Evolutionary conservation across 2,888 invertebrate genomes (phyloP).

Genomic region (Spatulosminthurus flaviceps): DNA sequence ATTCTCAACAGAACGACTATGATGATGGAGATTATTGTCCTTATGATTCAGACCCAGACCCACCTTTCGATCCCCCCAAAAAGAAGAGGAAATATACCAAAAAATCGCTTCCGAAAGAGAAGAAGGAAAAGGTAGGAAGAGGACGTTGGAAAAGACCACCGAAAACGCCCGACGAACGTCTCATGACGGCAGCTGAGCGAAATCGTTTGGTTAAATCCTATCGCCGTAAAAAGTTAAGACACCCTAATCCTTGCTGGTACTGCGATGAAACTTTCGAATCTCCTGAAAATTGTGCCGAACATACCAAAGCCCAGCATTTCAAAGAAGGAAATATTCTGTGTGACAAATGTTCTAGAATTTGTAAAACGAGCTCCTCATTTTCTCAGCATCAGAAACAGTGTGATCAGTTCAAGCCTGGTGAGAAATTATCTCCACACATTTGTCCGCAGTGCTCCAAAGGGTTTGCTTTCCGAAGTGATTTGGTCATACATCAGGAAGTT

Average conservation of each 20-base stretch:
- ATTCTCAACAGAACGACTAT: too few relatives aligned
- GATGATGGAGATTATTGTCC: too few relatives aligned
- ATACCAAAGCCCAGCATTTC: slow-evolving; percentile 29
- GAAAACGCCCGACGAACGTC: background rate
- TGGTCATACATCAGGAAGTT: background rate
- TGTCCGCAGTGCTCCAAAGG: slow-evolving; percentile 29
- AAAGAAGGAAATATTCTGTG: background rate
- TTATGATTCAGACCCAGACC: too few relatives aligned
- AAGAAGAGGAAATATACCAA: too few relatives aligned
- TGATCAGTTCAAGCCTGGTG: background rate
- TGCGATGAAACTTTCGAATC: slow-evolving; percentile 8
- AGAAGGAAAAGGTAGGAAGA: background rate
- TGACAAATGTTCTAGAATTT: slow-evolving; percentile 20
- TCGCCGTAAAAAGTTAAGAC: background rate
- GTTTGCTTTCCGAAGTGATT: background rate
- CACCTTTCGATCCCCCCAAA: too few relatives aligned
- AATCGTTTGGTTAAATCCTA: slow-evolving; percentile 12
- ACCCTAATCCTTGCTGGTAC: slow-evolving; percentile 35
- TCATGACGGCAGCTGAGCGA: background rate
- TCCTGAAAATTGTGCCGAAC: slow-evolving; percentile 20
- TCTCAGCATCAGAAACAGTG: background rate
- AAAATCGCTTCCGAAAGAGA: too few relatives aligned
- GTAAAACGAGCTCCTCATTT: background rate
- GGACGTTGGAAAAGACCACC: background rate
- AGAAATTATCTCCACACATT: background rate